Evolutionary conservation across 1,140 invertebrate genomes (phyloP).

Genomic region (Bilobella aurantiaca): DNA sequence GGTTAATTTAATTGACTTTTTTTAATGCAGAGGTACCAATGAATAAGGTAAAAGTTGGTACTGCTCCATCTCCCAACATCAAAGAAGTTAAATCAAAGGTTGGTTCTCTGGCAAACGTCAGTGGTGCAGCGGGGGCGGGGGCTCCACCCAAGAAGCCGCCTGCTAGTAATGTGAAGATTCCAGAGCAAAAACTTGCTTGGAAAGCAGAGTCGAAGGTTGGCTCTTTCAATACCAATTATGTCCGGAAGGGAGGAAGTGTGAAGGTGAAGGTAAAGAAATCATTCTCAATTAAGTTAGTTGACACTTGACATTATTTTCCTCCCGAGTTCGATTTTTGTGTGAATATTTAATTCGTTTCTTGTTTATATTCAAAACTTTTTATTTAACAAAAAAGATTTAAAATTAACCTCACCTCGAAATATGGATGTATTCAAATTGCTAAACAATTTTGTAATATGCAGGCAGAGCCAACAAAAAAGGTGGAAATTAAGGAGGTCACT

Average conservation of each 20-base stretch:
- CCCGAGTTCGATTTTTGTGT: too few relatives aligned
- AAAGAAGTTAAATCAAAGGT: constrained; percentile 87
- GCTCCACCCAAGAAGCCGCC: constrained; percentile 75
- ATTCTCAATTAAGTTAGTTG: too few relatives aligned
- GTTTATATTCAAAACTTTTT: too few relatives aligned
- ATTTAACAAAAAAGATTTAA: too few relatives aligned
- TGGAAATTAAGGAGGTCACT: constrained; percentile 14
- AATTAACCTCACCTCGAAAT: not conserved
- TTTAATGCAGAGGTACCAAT: constrained; percentile 62
- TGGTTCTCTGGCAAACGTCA: constrained; percentile 74
- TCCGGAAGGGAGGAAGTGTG: constrained; percentile 79
- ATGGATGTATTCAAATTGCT: constrained; percentile 17
- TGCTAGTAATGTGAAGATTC: constrained; percentile 82
- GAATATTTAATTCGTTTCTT: not conserved
- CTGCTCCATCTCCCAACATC: constrained; percentile 78
- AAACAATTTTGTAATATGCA: constrained; percentile 15
- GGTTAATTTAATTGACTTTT: not conserved
- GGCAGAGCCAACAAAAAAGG: constrained; percentile 33
- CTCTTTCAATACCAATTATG: constrained; percentile 84
- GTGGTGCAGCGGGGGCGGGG: not conserved
- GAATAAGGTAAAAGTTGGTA: constrained; percentile 85
- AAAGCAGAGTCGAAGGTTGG: constrained; percentile 86
- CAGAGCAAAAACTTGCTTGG: constrained; percentile 80
- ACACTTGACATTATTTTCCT: too few relatives aligned
- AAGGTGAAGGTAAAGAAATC: constrained; percentile 55